A percentile compares a stretch with the other conserved stretches of the same genome.
phyloP scores from a whole-genome alignment of 1,140 invertebrate species.

The Heliconius eleuchia region DNA sequence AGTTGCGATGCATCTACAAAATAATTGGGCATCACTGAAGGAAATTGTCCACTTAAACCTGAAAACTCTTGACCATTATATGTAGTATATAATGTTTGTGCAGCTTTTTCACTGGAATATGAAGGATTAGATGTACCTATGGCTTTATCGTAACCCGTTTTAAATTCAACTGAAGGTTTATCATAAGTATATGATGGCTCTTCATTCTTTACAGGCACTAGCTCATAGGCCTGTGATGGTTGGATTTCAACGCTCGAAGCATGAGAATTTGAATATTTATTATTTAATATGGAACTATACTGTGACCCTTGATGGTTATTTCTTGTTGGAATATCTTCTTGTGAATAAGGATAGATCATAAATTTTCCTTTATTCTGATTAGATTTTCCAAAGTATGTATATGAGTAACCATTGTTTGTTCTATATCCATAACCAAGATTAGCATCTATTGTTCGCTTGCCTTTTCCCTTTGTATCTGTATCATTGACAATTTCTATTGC shows the following conservation, averaged over 20 bases:
- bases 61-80: slow-evolving; percentile 76
- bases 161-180: slow-evolving; percentile 54
- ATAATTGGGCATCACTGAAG: slow-evolving; percentile 76
- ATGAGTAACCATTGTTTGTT: slow-evolving; percentile 79
- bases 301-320: slow-evolving; percentile 39
- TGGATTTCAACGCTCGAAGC: slow-evolving; percentile 72
- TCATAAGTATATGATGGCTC: slow-evolving; percentile 60
- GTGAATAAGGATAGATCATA: slow-evolving; percentile 83
- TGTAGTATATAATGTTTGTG: slow-evolving; percentile 73
- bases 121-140: slow-evolving; percentile 39
- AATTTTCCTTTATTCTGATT: slow-evolving; percentile 79
- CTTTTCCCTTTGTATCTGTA: slow-evolving; percentile 75
- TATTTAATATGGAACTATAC: slow-evolving; percentile 37
- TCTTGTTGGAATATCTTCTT: slow-evolving; percentile 78
- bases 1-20: slow-evolving; percentile 73
- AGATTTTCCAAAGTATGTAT: slow-evolving; percentile 75
- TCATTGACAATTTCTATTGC: slow-evolving; percentile 83
- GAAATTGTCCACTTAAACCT: slow-evolving; percentile 73
- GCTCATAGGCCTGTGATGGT: slow-evolving; percentile 76
- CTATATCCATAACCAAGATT: slow-evolving; percentile 82
- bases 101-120: slow-evolving; percentile 47
- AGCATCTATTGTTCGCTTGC: slow-evolving; percentile 82
- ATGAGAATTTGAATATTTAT: slow-evolving; percentile 38
- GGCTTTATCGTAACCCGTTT: slow-evolving; percentile 38
- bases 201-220: slow-evolving; percentile 70